Base-by-base conservation (phyloP, 1,140 invertebrate genomes). In the Maconellicoccus hirsutus region DNA sequence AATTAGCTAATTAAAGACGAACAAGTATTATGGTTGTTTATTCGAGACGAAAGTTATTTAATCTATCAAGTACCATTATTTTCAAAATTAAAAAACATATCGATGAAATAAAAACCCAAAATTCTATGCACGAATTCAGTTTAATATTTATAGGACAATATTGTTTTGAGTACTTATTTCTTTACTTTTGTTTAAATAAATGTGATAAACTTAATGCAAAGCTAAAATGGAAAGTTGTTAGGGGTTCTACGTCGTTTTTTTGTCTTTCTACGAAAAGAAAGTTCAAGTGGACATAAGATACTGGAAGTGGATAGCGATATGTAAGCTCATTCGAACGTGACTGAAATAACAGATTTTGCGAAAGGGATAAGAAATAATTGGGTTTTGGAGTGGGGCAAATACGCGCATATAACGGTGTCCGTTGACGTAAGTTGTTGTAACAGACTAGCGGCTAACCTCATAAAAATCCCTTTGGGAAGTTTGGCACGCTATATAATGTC, bases 401-500 rank as follows among this genome's bases (percentile, higher is more conserved):
- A 52, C 42, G 42, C 42, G 42, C 42, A 16, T 52, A 52, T 52
- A 52, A 52, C n/a, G 2, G 42, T 52, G 42, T 52, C n/a, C 42
- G 42, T 52, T 52, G 42, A 52, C 42, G 42, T 52, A 52, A 52
- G 42, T 52, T 52, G 42, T 52, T 52, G 42, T 52, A 52, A 52
- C 42, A 3, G 42, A 52, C 42, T 52, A 52, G 42, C 42, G 42
- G 42, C 42, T 19, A 52, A 52, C 42, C 42, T 8, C 42, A 52
- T 52, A 52, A 52, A 52, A 52, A 52, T 52, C 42, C 42, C 42
- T 52, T 19, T 52, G 42, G 42, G 42, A 52, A 52, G 42, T 52
- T 52, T 52, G 42, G 42, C 42, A 52, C 42, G 42, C 42, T 52
- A 52, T 52, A 52, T 52, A 52, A 16, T 52, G 42, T 52, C 42